These are phyloP conservation scores for Kudoa iwatai DNA, from an alignment of 30 jellyfish, hydroid and myxozoan genomes.

Conservation along the genomic window DNA sequence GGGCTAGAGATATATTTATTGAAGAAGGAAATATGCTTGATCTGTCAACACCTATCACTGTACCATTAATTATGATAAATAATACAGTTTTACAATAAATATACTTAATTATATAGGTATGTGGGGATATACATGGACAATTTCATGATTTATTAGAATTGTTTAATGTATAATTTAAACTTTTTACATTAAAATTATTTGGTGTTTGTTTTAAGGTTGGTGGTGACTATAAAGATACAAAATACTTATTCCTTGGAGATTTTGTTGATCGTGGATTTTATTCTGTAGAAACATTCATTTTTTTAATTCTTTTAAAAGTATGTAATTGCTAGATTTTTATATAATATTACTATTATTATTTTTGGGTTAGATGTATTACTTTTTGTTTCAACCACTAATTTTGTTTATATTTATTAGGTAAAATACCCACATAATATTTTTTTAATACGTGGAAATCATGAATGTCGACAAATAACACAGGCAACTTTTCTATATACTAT, in stretches of 20 bases:
- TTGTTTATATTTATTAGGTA: constrained; percentile 6
- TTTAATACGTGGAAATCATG: constrained; percentile 70
- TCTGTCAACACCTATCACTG: too few species aligned
- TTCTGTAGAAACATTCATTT: constrained; percentile 74
- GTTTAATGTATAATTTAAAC: constrained; percentile 16
- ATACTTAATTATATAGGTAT: constrained; percentile 16
- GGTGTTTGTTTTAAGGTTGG: constrained; percentile 23
- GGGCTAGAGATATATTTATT: too few species aligned
- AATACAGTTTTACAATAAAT: too few species aligned
- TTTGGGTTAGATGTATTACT: neutral
- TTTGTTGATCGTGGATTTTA: constrained; percentile 91
- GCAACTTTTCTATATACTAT: constrained; percentile 2
- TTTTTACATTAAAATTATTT: neutral
- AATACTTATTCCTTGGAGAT: constrained; percentile 72
- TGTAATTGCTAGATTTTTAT: neutral
- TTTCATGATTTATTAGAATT: constrained; percentile 57
- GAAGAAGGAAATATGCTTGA: too few species aligned
- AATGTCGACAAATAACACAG: constrained; percentile 76
- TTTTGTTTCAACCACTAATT: too few species aligned
- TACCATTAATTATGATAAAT: too few species aligned
- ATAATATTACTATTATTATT: neutral
- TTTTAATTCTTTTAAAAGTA: constrained; percentile 52
- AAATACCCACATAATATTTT: constrained; percentile 58
- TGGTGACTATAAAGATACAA: constrained; percentile 84
- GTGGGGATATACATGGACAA: constrained; percentile 98